Evolutionary conservation across 2,113 vertebrate genomes (phyloP), one percentile per base, ranked within the genome.

Genomic region (Lepus europaeus): DNA sequence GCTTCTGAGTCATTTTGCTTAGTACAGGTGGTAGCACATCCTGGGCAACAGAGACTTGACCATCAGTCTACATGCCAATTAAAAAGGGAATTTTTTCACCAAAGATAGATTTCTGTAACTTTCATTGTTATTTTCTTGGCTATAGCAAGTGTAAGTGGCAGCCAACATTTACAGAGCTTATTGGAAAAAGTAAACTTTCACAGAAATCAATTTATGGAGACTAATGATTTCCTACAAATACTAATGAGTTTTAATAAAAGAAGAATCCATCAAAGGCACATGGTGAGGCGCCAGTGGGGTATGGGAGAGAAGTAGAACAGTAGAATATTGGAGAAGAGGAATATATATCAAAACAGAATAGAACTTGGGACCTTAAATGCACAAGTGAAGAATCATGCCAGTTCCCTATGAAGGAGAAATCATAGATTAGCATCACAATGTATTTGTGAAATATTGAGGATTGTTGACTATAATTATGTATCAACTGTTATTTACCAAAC

Each of bases 171-270:
- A 72, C 11, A 59, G 49, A 90, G 72, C 3, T 88, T 92, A 88
- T 33, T 85, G 78, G 39, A 63, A 87, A 87, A 96, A 83, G 63
- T 51, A 83, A 95, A 88, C n/a, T 61, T 80, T 90, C 49, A 51
- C 23, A 88, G 53, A 92, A 96, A 89, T 94, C 45, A 85, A 22
- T 81, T 92, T 81, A 64, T 77, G 69, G 90, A 82, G 79, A 85
- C 19, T 63, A 87, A 88, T 86, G 68, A 53, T 78, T 92, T 94
- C 77, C 68, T 63, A 33, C 53, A 81, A 90, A 90, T n/a, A 53
- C 12, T 81, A 90, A 96, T 66, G 78, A 79, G 27, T 76, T 92
- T 49, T 70, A 83, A 45, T 6, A 87, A 19, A 79, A 8, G 22
- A 73, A 69, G 45, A 92, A 79, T 69, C 59, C n/a, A 45, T 88